phyloP scores from a whole-genome alignment of 1,140 invertebrate species.

The Scaptodrosophila lebanonensis region DNA sequence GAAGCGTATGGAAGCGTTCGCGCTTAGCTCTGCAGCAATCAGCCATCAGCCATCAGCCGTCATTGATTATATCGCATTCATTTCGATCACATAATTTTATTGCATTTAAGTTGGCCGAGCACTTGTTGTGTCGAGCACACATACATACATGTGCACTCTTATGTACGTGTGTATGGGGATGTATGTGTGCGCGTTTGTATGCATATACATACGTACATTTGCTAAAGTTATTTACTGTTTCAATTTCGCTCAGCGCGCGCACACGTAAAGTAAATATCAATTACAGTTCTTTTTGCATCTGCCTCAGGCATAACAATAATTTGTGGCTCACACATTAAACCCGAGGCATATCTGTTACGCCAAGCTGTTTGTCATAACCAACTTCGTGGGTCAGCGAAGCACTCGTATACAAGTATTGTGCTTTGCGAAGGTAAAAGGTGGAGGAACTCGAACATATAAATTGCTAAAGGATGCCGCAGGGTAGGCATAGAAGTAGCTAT shows the following conservation, averaged over 20 bases:
- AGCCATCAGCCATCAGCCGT: no score
- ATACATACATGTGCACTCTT: not conserved
- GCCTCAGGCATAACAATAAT: slow-evolving; percentile 33
- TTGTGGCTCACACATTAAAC: slow-evolving; percentile 40
- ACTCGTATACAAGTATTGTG: slow-evolving; percentile 10
- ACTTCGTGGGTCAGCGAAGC: slow-evolving; percentile 2
- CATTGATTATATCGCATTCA: no score
- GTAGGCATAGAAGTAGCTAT: no score
- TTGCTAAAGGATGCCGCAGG: no score
- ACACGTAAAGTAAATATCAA: slow-evolving; percentile 63
- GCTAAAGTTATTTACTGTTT: slow-evolving; percentile 66
- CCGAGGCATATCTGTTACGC: slow-evolving; percentile 34
- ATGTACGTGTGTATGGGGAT: no score
- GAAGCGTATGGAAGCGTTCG: no score
- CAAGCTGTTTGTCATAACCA: slow-evolving; percentile 14
- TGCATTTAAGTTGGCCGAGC: no score
- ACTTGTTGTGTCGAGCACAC: no score
- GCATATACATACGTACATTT: slow-evolving; percentile 35
- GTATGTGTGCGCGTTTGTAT: no score
- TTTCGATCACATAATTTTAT: no score
- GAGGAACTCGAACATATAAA: not conserved
- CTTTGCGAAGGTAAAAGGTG: no score
- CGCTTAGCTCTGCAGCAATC: no score
- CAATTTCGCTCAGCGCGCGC: slow-evolving; percentile 48
- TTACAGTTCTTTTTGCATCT: slow-evolving; percentile 39